Base-by-base conservation (phyloP, 92 coral and sea anemone species). In the Siderastrea radians region DNA sequence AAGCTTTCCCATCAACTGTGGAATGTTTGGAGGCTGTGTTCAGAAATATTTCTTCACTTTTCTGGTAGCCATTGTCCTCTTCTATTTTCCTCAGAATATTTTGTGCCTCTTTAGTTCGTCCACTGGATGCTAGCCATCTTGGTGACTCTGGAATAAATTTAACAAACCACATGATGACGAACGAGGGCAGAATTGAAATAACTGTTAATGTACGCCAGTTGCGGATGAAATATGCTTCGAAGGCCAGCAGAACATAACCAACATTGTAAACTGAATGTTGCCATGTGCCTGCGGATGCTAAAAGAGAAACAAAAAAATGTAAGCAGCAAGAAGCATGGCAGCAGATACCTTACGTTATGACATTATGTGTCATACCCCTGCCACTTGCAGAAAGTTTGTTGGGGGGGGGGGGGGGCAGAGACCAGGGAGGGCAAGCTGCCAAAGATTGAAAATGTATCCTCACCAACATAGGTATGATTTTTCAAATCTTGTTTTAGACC, bases 41-140 rank as follows among this genome's bases (percentile, higher is more conserved):
- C 13, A 83, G 77, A 45, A 86, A 73, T 17, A 84, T 74, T 3
- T 74, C 79, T 1, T 63, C 55, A 58, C 60, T 83, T 6, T 63
- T 78, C 3, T 64, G 79, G 10, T 50, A 84, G 49, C 93, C 87
- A 89, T 96, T 96, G 13, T 89, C 90, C 64, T 48, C 87, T 12
- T 93, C 98, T 52, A 92, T 90, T 55, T 93, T 81, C 59, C 75
- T 69, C 38, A 96, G 83, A 69, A 95, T 86, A 13, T 60, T 86
- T 79, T 96, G 95, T 5, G 98, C 99, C 69, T 96, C 99, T 57
- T 57, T 67, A 59, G 82, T 84, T 74, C 94, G 69, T 61, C 96
- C 98, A 61, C 83, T 74, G 1, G 98, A 94, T 8, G 92, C 91
- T 4, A 96, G 89, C 99, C 99, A 96, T 70, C 99, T 89, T 63